These are phyloP conservation scores for Tachysurus vachellii DNA, from an alignment of 2,113 vertebrate species.

Conservation along the genomic window DNA sequence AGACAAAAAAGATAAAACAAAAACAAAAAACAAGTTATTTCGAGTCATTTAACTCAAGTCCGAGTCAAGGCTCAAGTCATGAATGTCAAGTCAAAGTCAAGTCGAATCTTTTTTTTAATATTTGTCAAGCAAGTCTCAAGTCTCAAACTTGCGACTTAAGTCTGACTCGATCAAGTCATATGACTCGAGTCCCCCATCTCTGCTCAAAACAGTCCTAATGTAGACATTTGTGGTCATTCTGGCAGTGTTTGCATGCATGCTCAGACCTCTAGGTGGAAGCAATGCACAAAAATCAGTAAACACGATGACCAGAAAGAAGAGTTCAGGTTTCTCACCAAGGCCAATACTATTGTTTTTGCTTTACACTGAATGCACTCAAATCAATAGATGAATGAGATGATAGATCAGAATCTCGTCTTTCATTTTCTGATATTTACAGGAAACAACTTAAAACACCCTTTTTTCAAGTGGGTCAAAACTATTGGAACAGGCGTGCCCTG, in stretches of 20 bases:
- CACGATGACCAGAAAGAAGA: neutral
- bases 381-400: neutral
- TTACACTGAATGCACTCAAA: neutral
- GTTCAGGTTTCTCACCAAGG: neutral
- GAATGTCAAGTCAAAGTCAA: too few species aligned
- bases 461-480: neutral
- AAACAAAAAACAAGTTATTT: too few species aligned
- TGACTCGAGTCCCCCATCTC: too few species aligned
- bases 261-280: constrained; percentile 12
- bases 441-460: neutral
- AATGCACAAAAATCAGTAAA: neutral
- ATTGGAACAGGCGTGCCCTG: neutral
- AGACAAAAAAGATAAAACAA: too few species aligned
- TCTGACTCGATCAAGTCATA: too few species aligned
- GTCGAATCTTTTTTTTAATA: too few species aligned
- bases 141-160: too few species aligned
- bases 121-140: too few species aligned
- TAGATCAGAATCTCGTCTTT: neutral
- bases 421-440: neutral
- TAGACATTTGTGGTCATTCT: neutral
- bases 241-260: neutral
- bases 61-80: too few species aligned
- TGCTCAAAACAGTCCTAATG: too few species aligned
- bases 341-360: neutral
- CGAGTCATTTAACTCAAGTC: too few species aligned